These are phyloP conservation scores for Dipus sagitta DNA, from an alignment of 2,797 vertebrate species.

Conservation along the genomic window DNA sequence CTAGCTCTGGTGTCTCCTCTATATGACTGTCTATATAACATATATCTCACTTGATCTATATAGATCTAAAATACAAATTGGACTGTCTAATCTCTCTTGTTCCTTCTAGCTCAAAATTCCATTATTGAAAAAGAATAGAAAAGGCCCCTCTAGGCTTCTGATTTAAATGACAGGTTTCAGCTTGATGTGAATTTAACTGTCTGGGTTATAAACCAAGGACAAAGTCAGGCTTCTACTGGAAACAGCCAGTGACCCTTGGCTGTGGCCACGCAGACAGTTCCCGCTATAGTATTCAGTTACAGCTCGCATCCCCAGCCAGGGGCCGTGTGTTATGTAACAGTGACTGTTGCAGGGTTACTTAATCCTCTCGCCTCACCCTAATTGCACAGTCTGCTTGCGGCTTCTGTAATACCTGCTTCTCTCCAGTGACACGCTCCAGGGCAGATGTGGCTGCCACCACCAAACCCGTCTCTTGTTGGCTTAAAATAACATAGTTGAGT, in stretches of 20 bases:
- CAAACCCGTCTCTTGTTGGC: slow-evolving; percentile 74
- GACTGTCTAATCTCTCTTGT: neutral
- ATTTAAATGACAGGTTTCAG: slow-evolving; percentile 72
- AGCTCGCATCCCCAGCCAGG: slow-evolving; percentile 78
- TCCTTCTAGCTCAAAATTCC: slow-evolving; percentile 46
- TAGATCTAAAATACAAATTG: slow-evolving; percentile 8
- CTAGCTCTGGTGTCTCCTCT: neutral
- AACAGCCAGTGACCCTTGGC: slow-evolving; percentile 85
- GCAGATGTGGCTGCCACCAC: slow-evolving; percentile 75
- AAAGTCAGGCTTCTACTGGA: slow-evolving; percentile 83
- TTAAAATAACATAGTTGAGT: slow-evolving; percentile 78
- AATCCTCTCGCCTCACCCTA: slow-evolving; percentile 85
- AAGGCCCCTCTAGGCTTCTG: slow-evolving; percentile 51
- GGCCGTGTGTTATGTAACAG: slow-evolving; percentile 85
- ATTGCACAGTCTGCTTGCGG: slow-evolving; percentile 85
- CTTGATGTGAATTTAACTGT: slow-evolving; percentile 81
- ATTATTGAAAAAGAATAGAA: slow-evolving; percentile 4
- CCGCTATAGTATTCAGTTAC: slow-evolving; percentile 84
- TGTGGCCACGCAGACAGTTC: slow-evolving; percentile 69
- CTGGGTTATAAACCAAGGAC: slow-evolving; percentile 84
- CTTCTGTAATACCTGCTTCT: slow-evolving; percentile 79
- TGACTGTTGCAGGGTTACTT: slow-evolving; percentile 83
- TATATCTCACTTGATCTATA: neutral
- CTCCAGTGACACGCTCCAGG: slow-evolving; percentile 70
- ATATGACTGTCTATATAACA: neutral